Evolutionary conservation across 2,113 vertebrate species (phyloP), one percentile per base, ranked within the genome.

Genomic region (Prunella fulvescens): DNA sequence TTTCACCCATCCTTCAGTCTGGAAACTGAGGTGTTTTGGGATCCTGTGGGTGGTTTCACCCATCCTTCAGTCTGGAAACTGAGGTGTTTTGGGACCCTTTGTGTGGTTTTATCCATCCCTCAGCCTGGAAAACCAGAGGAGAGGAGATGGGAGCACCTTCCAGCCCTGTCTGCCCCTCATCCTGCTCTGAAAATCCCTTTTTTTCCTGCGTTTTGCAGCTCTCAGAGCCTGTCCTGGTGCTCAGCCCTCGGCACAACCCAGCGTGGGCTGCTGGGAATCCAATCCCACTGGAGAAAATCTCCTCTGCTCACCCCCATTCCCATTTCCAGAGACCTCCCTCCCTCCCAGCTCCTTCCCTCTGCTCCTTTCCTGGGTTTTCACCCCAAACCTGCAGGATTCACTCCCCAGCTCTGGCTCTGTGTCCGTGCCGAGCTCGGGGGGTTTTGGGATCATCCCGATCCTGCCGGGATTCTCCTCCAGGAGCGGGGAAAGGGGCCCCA

Each of bases 321-420:
- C 3, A 0, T 7, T 65, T 18, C 70, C 8, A 3, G 12, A 22
- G 42, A 7, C 4, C 20, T 37, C 53, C 42, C 47, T 51, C 80
- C 62, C 2, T 19, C 40, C 74, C 50, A 16, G 9, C 39, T 2
- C 39, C 40, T 33, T n/a, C 64, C 11, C 2, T 17, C 29, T 1
- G 14, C 39, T 39, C 53, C n/a, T 2, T 16, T 8, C 10, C 22
- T 8, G 3, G 1, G 4, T 57, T 40, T 10, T 9, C 20, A 19
- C 35, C 17, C 35, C 5, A 77, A 77, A 61, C 4, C 12, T 6
- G 11, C 24, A 4, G 26, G 25, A 3, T 81, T 51, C 42, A 6
- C 3, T 33, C 53, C n/a, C 5, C 16, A 3, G 23, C 1, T 0
- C 44, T 2, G 1, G 11, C 7, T 45, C 2, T 0, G 39, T 15